phyloP scores from a whole-genome alignment of 2,888 invertebrate species.

The Euproctis similis region DNA sequence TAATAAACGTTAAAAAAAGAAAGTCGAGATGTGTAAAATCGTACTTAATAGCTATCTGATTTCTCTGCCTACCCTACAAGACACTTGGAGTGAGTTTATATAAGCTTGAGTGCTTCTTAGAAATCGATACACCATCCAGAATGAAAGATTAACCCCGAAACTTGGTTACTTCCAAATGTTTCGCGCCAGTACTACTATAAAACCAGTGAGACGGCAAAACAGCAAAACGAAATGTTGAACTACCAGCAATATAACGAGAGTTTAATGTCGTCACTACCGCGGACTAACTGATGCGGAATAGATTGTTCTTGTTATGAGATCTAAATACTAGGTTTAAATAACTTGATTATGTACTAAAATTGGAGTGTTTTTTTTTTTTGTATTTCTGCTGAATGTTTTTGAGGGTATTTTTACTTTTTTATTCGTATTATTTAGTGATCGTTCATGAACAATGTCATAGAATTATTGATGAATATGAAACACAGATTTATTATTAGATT shows the following conservation, averaged over 20 bases:
- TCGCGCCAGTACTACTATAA: slow-evolving; percentile 8
- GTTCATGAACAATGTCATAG: too few species aligned
- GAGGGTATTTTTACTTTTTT: neutral
- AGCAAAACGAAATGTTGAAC: slow-evolving; percentile 30
- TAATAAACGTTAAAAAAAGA: too few species aligned
- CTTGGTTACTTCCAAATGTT: slow-evolving; percentile 16
- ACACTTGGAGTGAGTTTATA: too few species aligned
- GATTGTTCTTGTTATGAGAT: slow-evolving; percentile 25
- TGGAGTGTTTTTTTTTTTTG: too few species aligned
- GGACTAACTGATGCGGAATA: slow-evolving; percentile 25
- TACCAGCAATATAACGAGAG: slow-evolving; percentile 36
- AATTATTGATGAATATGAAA: too few species aligned
- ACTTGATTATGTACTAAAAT: slow-evolving; percentile 4
- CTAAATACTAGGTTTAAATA: slow-evolving; percentile 12
- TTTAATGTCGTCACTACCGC: slow-evolving; percentile 32
- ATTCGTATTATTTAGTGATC: too few species aligned
- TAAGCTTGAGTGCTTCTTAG: too few species aligned
- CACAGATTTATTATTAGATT: too few species aligned
- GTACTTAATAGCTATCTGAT: too few species aligned
- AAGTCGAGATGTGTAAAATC: too few species aligned
- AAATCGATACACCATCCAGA: slow-evolving; percentile 15
- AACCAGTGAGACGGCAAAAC: slow-evolving; percentile 24
- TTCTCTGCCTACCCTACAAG: too few species aligned
- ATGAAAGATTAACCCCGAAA: slow-evolving; percentile 17
- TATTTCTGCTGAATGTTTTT: neutral